Conservation (phyloP, 2,888 invertebrate species). For the Cephus pygmeus region DNA sequence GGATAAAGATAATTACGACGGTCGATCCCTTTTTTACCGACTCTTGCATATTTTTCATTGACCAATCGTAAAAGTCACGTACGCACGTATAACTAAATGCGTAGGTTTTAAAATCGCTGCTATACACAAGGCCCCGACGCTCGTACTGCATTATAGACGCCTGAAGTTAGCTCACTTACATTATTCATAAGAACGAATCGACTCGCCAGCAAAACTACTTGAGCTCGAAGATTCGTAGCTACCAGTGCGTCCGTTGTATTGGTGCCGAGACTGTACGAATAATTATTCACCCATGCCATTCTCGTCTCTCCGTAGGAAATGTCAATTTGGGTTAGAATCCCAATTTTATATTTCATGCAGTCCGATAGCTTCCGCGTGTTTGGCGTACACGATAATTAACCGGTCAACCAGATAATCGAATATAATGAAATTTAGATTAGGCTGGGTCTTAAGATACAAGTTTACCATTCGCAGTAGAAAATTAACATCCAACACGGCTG, state of each 20-base stretch:
- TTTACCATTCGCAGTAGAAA: background rate
- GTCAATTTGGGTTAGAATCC: background rate
- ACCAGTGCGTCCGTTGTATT: background rate
- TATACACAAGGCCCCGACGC: background rate
- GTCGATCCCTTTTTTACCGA: background rate
- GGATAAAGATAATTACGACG: background rate
- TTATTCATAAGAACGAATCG: background rate
- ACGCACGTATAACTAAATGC: background rate
- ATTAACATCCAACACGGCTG: background rate
- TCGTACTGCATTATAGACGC: background rate
- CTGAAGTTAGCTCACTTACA: background rate
- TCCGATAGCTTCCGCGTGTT: background rate
- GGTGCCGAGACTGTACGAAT: background rate
- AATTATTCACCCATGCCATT: background rate
- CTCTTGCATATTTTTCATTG: background rate
- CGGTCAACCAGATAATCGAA: background rate
- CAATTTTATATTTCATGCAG: background rate
- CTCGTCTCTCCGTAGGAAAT: background rate
- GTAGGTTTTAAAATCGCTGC: background rate
- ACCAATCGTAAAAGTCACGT: slow-evolving; percentile 1
- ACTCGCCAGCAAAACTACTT: background rate
- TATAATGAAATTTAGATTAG: background rate
- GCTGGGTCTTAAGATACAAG: too few relatives aligned
- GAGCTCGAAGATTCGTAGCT: background rate
- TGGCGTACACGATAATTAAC: background rate